Base-by-base conservation (phyloP, 1,140 invertebrate genomes). In the Drosophila simulans region DNA sequence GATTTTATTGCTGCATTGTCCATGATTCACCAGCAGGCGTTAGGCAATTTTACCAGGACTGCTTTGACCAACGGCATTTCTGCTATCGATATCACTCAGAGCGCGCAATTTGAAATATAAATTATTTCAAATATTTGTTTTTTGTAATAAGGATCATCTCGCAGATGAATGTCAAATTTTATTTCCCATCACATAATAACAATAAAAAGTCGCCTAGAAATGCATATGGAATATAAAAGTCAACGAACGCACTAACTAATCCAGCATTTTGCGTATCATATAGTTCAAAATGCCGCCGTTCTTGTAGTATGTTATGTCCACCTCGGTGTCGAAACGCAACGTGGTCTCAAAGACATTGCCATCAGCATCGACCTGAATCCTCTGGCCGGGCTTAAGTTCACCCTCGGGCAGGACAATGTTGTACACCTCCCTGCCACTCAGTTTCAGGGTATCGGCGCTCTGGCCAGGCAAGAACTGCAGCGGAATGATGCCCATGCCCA, bases 251-350 rank as follows among this genome's bases (percentile, higher is more conserved):
- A 34, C 13, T 63, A 59, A 73, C 22, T 64, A 74, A 11, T 74
- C 70, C 25, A 92, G 78, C 95, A 98, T 97, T 91, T 96, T 97
- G 64, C 98, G 94, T 22, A 99, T 96, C 98, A 99, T 99, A 90
- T 99, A 99, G 92, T 99, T 98, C 4, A 99, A 94, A 84, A 99
- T 99, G 7, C 99, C 99, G 27, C 98, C 98, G 84, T 99, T 94
- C 77, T 94, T 95, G 93, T 96, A 99, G 92, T 99, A 99, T 0
- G 96, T 95, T 11, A 99, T 93, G 92, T 99, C 99, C 0, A 99
- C 98, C 92, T 99, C 98, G 0, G 99, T 99, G 90, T 99, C 99
- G 91, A 99, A 99, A 25, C 99, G 94, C 46, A 92, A 27, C 11
- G 64, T 80, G 2, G 91, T 82, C n/a, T 92, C 91, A 48, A 92